Evolutionary conservation across 2,797 vertebrate species (phyloP).

Genomic region (Peromyscus nudipes): DNA sequence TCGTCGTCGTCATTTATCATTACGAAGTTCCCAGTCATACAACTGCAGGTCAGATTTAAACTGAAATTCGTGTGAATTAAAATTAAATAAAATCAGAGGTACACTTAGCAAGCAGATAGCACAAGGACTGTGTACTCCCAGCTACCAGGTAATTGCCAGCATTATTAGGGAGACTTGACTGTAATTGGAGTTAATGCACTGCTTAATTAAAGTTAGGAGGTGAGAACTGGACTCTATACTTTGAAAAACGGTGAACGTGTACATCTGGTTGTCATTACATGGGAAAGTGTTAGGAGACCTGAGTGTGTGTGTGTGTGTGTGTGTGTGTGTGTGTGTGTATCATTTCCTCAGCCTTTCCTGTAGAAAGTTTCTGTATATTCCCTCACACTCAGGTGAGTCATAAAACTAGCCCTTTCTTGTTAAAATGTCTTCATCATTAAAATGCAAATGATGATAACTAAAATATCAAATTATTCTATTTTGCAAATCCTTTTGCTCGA

Average conservation of each 20-base stretch:
- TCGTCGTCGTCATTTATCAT: neutral
- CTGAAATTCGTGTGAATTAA: conserved; percentile 40
- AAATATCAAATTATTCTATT: conserved; percentile 61
- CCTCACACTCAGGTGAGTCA: conserved; percentile 16
- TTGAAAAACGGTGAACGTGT: neutral
- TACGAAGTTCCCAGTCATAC: neutral
- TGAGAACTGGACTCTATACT: conserved; percentile 34
- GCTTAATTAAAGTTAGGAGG: conserved; percentile 52
- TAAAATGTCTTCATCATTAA: conserved; percentile 35
- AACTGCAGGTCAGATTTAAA: neutral
- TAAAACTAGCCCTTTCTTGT: conserved; percentile 43
- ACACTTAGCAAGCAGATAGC: neutral
- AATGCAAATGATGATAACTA: conserved; percentile 37
- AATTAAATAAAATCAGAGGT: conserved; percentile 1
- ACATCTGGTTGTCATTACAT: neutral
- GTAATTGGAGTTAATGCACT: conserved; percentile 16
- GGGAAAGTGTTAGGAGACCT: neutral
- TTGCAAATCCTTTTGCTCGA: conserved; percentile 57
- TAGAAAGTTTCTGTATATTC: neutral
- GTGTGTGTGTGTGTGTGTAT: neutral
- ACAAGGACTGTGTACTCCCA: neutral
- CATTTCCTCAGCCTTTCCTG: neutral
- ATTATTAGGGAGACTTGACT: neutral
- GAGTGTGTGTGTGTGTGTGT: neutral
- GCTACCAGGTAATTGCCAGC: neutral